Evolutionary conservation across 2,888 invertebrate genomes (phyloP).

Genomic region (Ophraella communa): DNA sequence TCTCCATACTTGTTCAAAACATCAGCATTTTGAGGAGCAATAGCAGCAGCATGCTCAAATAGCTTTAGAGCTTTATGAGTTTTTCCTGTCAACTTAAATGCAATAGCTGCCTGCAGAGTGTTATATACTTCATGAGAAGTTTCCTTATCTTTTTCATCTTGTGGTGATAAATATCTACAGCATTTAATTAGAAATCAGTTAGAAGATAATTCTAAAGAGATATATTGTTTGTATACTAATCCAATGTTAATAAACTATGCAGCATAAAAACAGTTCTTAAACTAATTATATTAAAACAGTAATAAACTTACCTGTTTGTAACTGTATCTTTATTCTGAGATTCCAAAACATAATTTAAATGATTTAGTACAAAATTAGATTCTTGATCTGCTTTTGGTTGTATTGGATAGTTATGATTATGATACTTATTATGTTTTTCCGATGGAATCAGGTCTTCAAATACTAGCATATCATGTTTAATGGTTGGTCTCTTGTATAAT

Average conservation of each 20-base stretch:
- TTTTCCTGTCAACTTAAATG: slow-evolving; percentile 84
- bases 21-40: slow-evolving; percentile 92
- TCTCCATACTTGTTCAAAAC: slow-evolving; percentile 92
- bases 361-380: slow-evolving; percentile 50
- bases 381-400: slow-evolving; percentile 42
- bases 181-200: background rate
- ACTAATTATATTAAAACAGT: no score
- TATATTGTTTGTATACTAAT: no score
- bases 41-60: slow-evolving; percentile 88
- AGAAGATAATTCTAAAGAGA: no score
- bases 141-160: background rate
- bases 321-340: slow-evolving; percentile 39
- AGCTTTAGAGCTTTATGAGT: slow-evolving; percentile 84
- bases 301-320: slow-evolving; percentile 27
- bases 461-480: slow-evolving; percentile 50
- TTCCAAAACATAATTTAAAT: slow-evolving; percentile 50
- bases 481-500: slow-evolving; percentile 45
- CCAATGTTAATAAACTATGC: no score
- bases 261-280: no score
- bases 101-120: slow-evolving; percentile 82
- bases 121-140: slow-evolving; percentile 74
- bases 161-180: background rate
- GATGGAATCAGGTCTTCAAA: slow-evolving; percentile 58
- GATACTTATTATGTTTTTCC: slow-evolving; percentile 44
- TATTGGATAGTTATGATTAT: slow-evolving; percentile 39